Evolutionary conservation across 2,888 invertebrate genomes (phyloP).

Genomic region (Polyommatus iphigenia): DNA sequence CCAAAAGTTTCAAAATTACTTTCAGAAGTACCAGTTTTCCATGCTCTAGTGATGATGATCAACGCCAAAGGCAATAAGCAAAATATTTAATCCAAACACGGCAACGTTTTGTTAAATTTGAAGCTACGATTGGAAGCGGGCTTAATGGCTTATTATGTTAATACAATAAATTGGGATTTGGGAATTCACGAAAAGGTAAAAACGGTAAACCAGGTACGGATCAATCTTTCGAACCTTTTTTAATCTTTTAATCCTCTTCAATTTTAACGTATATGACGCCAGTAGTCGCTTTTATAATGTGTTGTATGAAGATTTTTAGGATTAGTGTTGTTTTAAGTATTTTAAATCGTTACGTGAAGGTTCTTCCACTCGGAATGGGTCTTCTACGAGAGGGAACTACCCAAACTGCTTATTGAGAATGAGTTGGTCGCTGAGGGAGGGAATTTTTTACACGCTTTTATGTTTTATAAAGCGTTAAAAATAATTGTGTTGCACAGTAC

Average conservation of each 20-base stretch:
- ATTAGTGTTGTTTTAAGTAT: too few relatives aligned
- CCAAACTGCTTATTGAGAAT: too few relatives aligned
- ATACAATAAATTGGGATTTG: slow-evolving; percentile 40
- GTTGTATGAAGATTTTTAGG: neutral
- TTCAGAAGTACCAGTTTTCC: neutral
- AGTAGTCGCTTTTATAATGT: neutral
- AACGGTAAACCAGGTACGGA: neutral
- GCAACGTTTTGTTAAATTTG: neutral
- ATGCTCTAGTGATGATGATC: neutral
- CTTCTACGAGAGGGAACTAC: too few relatives aligned
- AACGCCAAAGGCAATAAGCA: neutral
- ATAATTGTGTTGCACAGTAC: too few relatives aligned
- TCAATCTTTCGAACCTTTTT: neutral
- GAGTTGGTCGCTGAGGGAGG: too few relatives aligned
- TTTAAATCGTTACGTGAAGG: too few relatives aligned
- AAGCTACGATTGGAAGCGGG: neutral
- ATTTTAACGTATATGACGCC: neutral
- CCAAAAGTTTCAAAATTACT: too few relatives aligned
- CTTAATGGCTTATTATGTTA: slow-evolving; percentile 5
- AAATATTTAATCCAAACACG: neutral
- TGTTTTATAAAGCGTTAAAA: too few relatives aligned
- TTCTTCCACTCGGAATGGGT: too few relatives aligned
- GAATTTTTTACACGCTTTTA: too few relatives aligned
- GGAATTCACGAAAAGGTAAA: slow-evolving; percentile 29
- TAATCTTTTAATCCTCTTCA: neutral